A percentile compares a stretch with the other conserved stretches of the same genome.
Evolutionary conservation across 2,797 vertebrate genomes (phyloP).

Genomic region (Malacoraja senta): DNA sequence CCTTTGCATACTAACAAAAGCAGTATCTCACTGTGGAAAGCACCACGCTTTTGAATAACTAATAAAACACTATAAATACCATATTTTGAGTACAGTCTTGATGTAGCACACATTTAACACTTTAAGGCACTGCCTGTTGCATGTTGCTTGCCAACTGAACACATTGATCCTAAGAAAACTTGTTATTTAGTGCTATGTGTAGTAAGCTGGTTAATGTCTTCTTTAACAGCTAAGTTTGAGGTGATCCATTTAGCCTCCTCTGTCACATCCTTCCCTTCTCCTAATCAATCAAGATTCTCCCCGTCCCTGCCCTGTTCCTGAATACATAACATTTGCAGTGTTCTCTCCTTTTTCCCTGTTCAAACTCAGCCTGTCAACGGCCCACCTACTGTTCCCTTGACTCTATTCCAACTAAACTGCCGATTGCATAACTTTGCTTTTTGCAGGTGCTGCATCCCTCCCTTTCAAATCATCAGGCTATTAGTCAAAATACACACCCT

Average conservation of each 20-base stretch:
- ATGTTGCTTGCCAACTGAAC: background rate
- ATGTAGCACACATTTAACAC: background rate
- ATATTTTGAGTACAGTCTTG: background rate
- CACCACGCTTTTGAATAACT: no score
- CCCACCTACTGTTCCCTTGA: background rate
- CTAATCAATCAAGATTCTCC: background rate
- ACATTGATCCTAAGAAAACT: slow-evolving; percentile 3
- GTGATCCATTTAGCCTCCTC: background rate
- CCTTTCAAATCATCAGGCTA: background rate
- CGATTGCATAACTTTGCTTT: background rate
- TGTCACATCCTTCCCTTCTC: background rate
- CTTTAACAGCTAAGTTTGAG: background rate
- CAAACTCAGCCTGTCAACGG: background rate
- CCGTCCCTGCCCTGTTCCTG: background rate
- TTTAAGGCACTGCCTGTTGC: background rate
- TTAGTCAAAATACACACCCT: background rate
- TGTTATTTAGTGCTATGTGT: background rate
- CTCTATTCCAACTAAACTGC: background rate
- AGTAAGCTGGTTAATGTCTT: background rate
- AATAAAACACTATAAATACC: background rate
- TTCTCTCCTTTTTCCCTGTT: background rate
- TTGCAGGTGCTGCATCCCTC: background rate
- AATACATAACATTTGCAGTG: background rate
- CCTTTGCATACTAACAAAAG: background rate
- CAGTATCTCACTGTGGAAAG: background rate